These are phyloP conservation scores for Amazonetta brasiliensis DNA, from an alignment of 2,797 vertebrate species.

Conservation along the genomic window DNA sequence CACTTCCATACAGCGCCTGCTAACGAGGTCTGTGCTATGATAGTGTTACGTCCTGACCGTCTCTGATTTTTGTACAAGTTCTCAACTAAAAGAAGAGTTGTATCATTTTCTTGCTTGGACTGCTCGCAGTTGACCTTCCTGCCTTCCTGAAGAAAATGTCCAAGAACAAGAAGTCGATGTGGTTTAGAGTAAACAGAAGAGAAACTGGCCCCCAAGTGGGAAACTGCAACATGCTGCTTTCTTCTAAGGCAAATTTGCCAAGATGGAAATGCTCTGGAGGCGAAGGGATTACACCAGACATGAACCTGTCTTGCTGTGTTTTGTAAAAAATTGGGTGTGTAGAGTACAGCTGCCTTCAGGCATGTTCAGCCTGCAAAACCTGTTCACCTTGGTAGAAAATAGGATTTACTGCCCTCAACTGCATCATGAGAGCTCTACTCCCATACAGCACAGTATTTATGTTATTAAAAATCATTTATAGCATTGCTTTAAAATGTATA, in stretches of 20 bases:
- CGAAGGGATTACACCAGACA: conserved; percentile 60
- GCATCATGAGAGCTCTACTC: conserved; percentile 24
- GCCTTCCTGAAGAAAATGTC: not conserved
- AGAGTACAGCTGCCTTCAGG: conserved; percentile 41
- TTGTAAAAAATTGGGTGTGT: conserved; percentile 65
- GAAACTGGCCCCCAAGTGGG: not conserved
- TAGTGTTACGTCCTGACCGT: not conserved
- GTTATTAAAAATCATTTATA: conserved; percentile 14
- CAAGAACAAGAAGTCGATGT: not conserved
- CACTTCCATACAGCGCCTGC: not conserved
- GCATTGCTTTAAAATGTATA: not conserved
- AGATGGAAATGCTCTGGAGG: conserved; percentile 54
- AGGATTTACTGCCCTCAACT: conserved; percentile 60
- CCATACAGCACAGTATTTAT: not conserved
- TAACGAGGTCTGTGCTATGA: not conserved
- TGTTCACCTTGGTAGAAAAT: conserved; percentile 58
- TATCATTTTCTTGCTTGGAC: not conserved
- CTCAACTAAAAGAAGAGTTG: not conserved
- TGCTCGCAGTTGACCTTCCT: not conserved
- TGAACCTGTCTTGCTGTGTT: conserved; percentile 62
- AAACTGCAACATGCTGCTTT: not conserved
- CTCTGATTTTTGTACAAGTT: not conserved
- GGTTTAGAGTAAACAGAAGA: not conserved
- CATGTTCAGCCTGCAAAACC: conserved; percentile 60
- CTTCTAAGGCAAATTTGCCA: conserved; percentile 12